Base-by-base conservation (phyloP, 2,113 vertebrate genomes). In the Phylloscopus trochilus region DNA sequence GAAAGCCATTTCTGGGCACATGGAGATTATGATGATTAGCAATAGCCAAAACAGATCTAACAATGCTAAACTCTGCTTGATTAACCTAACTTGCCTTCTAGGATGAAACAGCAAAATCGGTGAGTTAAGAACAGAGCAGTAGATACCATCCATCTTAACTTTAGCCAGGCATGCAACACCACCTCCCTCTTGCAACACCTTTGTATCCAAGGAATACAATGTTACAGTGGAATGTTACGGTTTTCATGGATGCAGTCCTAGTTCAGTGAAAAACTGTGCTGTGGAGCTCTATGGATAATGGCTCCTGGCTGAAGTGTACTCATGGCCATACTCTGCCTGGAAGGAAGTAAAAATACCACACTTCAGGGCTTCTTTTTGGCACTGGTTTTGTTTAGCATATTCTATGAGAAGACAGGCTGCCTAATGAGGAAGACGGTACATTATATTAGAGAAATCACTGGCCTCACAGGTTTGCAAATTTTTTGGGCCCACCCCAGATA, bases 191-290 rank as follows among this genome's bases (percentile, higher is more conserved):
- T 2, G 2, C 30, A 88, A 52, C 23, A 39, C 31, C 30, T 81
- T 16, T 75, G 22, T 28, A 72, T 47, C 35, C 30, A 58, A n/a
- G 43, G n/a, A n/a, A n/a, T n/a, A n/a, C n/a, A n/a, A n/a, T n/a
- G n/a, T n/a, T n/a, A n/a, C n/a, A n/a, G 5, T 78, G 35, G 31
- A 68, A 64, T 63, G 18, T 22, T 28, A n/a, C 0, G 1, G 27
- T 77, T 84, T 63, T 27, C n/a, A 20, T 19, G 10, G 30, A 52
- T 47, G 27, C 26, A 46, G 21, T 47, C n/a, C 20, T 13, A 39
- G 11, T 1, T 53, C 24, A 11, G 19, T 82, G 28, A 60, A 86
- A 66, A 85, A 37, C 21, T 58, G 43, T 7, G 11, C 31, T 63
- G 18, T 30, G 11, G 2, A 78, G 51, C 22, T 69, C 51, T 46